Evolutionary conservation across 2,888 invertebrate species (phyloP).

Genomic region (Watsonalla binaria): DNA sequence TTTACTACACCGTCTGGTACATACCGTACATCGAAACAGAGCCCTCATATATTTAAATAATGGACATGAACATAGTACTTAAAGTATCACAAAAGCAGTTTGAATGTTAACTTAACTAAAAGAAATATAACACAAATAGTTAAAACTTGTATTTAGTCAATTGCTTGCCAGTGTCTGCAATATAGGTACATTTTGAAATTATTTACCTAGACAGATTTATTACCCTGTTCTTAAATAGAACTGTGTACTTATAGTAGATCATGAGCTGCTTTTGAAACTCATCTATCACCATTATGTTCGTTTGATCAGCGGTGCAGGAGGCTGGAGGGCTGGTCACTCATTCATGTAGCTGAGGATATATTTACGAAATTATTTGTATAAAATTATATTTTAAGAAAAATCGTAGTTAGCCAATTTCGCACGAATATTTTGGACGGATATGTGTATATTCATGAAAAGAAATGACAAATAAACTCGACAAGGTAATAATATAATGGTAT

Average conservation of each 20-base stretch:
- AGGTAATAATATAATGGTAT: conserved; percentile 10
- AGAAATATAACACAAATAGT: background rate
- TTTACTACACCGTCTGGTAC: conserved; percentile 7
- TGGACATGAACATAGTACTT: background rate
- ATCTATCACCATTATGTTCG: background rate
- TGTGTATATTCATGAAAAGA: conserved; percentile 36
- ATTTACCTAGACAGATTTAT: conserved; percentile 31
- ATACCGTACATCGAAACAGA: conserved; percentile 18
- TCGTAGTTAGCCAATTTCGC: conserved; percentile 68
- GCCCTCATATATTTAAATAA: conserved; percentile 11
- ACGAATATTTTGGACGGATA: conserved; percentile 46
- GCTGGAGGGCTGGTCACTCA: background rate
- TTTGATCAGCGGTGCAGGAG: background rate
- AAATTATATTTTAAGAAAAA: conserved; percentile 31
- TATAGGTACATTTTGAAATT: conserved; percentile 11
- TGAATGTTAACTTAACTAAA: background rate
- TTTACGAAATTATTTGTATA: conserved; percentile 13
- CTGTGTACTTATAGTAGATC: background rate
- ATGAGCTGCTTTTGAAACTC: conserved; percentile 1
- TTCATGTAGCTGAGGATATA: background rate
- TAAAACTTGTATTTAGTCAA: background rate
- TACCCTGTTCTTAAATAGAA: background rate
- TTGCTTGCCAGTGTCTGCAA: conserved; percentile 3
- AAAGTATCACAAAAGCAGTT: background rate
- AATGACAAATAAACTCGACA: conserved; percentile 15